Evolutionary conservation across 2,113 vertebrate species (phyloP).

Genomic region (Alectura lathami): DNA sequence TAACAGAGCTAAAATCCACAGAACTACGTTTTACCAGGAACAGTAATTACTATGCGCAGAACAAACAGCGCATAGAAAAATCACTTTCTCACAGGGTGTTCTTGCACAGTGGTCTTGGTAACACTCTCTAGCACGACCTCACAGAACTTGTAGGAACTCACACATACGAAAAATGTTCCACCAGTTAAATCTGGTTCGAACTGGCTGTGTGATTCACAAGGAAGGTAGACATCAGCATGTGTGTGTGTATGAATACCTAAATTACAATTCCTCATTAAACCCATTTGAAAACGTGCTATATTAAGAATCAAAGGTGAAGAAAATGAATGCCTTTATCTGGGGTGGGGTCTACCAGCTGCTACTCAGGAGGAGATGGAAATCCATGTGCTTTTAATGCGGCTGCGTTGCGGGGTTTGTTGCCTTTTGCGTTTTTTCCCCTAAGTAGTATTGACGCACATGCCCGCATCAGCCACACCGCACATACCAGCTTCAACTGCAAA

Average conservation of each 20-base stretch:
- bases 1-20: neutral
- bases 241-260: neutral
- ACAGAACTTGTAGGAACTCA: neutral
- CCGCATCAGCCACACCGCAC: constrained; percentile 56
- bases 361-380: neutral
- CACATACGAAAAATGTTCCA: neutral
- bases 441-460: neutral
- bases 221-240: neutral
- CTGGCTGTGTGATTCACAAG: neutral
- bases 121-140: neutral
- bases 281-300: neutral
- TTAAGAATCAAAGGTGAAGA: neutral
- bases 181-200: neutral
- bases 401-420: neutral
- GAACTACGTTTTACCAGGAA: neutral
- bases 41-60: neutral
- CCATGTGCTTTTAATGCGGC: accelerated
- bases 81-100: neutral
- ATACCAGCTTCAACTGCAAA: constrained; percentile 78
- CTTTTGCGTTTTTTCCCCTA: neutral
- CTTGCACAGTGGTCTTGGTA: neutral
- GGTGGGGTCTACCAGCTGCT: neutral
- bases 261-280: neutral
- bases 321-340: neutral
- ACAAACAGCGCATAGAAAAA: neutral